Conservation (phyloP, 2,888 invertebrate genomes). For the Drosophila meridiana region DNA sequence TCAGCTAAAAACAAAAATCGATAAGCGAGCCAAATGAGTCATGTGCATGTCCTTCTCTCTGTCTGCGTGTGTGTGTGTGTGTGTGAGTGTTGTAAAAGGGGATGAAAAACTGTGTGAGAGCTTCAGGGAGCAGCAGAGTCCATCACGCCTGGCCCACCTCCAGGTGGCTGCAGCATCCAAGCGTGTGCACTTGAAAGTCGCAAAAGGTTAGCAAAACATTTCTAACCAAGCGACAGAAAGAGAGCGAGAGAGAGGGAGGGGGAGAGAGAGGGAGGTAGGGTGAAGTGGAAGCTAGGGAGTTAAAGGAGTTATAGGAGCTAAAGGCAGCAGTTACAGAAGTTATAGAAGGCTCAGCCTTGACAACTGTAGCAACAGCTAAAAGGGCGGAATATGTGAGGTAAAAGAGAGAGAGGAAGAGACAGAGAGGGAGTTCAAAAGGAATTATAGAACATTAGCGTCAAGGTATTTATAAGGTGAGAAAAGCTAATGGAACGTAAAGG, state of each 20-base stretch:
- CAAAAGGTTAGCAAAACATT: conserved; percentile 8
- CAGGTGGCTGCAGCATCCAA: conserved; percentile 54
- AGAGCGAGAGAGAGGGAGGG: neutral
- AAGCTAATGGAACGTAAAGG: neutral
- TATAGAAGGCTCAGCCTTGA: conserved; percentile 3
- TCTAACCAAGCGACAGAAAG: neutral
- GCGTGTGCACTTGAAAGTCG: conserved; percentile 56
- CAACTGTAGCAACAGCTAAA: neutral
- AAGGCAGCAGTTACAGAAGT: neutral
- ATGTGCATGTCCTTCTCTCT: conserved; percentile 65
- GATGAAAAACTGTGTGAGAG: conserved; percentile 59
- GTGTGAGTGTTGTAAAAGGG: conserved; percentile 51
- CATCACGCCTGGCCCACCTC: neutral
- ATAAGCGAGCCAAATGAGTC: conserved; percentile 74
- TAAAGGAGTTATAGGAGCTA: neutral
- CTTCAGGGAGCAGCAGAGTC: conserved; percentile 18
- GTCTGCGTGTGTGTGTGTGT: conserved; percentile 15
- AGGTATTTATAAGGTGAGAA: neutral
- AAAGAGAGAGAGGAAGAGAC: no score
- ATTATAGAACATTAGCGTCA: neutral
- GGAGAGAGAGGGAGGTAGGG: neutral
- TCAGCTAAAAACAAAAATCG: conserved; percentile 62
- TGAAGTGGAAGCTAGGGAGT: neutral
- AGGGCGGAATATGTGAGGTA: neutral
- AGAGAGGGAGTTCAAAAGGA: neutral